Conservation (phyloP, 2,888 invertebrate species). For the Agonopterix arenella region DNA sequence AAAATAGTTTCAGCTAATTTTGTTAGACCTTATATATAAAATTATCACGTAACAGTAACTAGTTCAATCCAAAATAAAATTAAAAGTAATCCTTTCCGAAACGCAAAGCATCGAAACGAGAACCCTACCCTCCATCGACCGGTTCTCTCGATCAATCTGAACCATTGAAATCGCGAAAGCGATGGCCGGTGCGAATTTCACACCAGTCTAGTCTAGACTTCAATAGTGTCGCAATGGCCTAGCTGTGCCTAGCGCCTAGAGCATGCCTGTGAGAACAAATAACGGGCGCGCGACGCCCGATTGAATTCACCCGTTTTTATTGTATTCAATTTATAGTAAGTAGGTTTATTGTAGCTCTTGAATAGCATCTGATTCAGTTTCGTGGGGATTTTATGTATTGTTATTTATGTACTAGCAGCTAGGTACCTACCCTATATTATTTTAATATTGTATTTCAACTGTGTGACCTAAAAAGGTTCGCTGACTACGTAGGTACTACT, state of each 20-base stretch:
- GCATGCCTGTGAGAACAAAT: slow-evolving; percentile 61
- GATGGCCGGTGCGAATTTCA: slow-evolving; percentile 66
- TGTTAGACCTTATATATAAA: no score
- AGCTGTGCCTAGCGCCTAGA: slow-evolving; percentile 29
- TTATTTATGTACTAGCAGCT: background rate
- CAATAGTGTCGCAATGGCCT: slow-evolving; percentile 49
- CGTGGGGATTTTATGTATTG: background rate
- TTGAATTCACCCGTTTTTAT: slow-evolving; percentile 18
- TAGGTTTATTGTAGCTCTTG: slow-evolving; percentile 1
- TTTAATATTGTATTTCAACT: no score
- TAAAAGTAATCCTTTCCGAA: slow-evolving; percentile 19
- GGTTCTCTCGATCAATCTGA: slow-evolving; percentile 61
- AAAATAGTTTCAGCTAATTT: no score
- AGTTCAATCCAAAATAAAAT: no score
- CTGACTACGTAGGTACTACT: no score
- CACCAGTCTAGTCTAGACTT: slow-evolving; percentile 66
- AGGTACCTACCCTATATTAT: no score
- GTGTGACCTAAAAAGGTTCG: no score
- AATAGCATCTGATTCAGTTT: background rate
- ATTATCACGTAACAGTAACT: background rate
- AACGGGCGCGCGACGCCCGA: slow-evolving; percentile 39
- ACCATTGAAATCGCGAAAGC: slow-evolving; percentile 66
- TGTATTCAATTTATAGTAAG: slow-evolving; percentile 3
- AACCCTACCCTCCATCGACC: slow-evolving; percentile 37
- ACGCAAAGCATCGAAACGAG: slow-evolving; percentile 20